Base-by-base conservation (phyloP, 2,113 vertebrate species). In the Penelope pileata region DNA sequence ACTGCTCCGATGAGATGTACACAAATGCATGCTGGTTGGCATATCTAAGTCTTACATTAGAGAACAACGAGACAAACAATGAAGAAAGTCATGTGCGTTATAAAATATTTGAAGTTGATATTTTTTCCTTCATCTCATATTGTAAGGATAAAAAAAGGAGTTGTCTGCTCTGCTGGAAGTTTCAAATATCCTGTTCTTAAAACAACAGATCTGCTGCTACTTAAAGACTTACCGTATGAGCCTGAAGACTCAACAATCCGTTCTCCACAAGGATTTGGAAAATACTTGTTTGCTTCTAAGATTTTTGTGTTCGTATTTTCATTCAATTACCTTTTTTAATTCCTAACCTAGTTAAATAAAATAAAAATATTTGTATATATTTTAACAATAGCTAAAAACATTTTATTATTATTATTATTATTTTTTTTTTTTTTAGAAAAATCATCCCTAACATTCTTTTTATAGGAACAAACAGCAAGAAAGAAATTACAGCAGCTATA, bases 381-480 rank as follows among this genome's bases (percentile, higher is more conserved):
- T 95, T 94, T 94, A 86, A 53, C 80, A 95, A 78, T 10, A 83
- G 7, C 42, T 88, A 85, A 91, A 89, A 59, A 58, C 32, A 17
- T 10, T 45, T 45, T 50, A 58, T 58, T 43, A 15, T 43, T n/a
- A n/a, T n/a, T n/a, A n/a, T n/a, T n/a, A n/a, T n/a, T n/a, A n/a
- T 63, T 70, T 64, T 12, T 76, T 88, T 82, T 63, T 58, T 64
- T 36, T 19, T 56, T 16, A 83, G 86, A 64, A 83, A 91, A 59
- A 93, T 70, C 38, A 13, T 81, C 81, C 47, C 93, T 72, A 93
- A 91, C 93, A 86, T 96, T 69, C 51, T 93, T 95, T 68, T 43
- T 92, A 94, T 45, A 9, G 74, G 77, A 97, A 97, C 67, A 83
- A 92, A 94, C 68, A 93, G 73, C 59, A 77, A 68, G 83, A 48